Percentiles rank a stretch among this genome's conserved stretches.
Conservation (phyloP, 64 coral and sea anemone genomes). For the Pachyseris speciosa region DNA sequence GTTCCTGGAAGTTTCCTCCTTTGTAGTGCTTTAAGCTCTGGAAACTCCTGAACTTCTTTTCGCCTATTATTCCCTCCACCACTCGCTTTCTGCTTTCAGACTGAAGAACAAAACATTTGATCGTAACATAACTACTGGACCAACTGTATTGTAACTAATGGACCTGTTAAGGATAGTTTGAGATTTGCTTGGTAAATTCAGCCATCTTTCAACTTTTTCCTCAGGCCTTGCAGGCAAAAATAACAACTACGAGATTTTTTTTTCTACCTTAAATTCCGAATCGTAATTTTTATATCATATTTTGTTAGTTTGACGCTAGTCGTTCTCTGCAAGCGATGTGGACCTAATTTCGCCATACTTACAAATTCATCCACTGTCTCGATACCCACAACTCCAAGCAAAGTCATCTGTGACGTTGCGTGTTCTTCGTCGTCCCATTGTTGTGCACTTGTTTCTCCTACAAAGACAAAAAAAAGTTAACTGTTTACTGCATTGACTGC, state of each 20-base stretch:
- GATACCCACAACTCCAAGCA: slow-evolving; percentile 85
- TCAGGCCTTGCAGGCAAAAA: background rate
- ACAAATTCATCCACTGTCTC: slow-evolving; percentile 49
- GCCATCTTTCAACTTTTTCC: background rate
- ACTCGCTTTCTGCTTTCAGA: slow-evolving; percentile 14
- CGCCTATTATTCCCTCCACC: slow-evolving; percentile 35
- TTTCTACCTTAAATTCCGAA: no score
- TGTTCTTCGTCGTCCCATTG: slow-evolving; percentile 51
- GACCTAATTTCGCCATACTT: background rate
- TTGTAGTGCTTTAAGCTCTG: slow-evolving; percentile 20
- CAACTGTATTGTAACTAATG: no score
- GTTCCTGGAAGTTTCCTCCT: background rate
- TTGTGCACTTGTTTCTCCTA: background rate
- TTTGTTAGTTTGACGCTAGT: no score
- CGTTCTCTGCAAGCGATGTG: background rate
- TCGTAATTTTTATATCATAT: no score
- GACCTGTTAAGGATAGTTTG: no score
- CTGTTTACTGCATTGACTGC: no score
- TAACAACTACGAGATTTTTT: no score
- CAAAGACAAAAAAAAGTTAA: background rate
- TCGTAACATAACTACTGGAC: no score
- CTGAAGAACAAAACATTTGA: background rate
- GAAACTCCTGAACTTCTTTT: slow-evolving; percentile 22
- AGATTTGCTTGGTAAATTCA: no score
- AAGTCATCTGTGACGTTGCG: slow-evolving; percentile 54